Conservation (phyloP, 2,888 invertebrate genomes). For the Lasioglossum figueresi region DNA sequence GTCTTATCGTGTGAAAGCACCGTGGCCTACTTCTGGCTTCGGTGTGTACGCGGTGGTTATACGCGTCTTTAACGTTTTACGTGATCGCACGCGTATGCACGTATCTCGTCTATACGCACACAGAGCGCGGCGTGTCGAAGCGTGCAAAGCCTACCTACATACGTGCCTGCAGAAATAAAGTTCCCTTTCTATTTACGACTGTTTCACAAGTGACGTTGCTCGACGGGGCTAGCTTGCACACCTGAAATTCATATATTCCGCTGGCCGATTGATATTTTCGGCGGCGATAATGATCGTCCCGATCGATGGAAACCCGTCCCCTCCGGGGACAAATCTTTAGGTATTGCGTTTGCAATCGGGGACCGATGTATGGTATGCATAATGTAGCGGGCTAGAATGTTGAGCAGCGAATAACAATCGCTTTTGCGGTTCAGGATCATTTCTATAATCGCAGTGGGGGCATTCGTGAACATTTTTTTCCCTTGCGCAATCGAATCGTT, state of each 20-base stretch:
- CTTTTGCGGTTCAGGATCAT: neutral
- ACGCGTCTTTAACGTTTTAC: conserved; percentile 61
- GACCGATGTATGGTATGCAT: conserved; percentile 20
- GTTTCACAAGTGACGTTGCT: conserved; percentile 27
- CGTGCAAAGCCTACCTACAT: conserved; percentile 24
- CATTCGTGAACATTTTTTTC: neutral
- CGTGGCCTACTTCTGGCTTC: conserved; percentile 81
- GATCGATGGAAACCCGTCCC: neutral
- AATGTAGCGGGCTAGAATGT: conserved; percentile 7
- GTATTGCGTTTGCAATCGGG: conserved; percentile 14
- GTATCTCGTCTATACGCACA: conserved; percentile 44
- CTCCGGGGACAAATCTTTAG: neutral
- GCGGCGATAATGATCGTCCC: neutral
- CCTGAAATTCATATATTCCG: conserved; percentile 11
- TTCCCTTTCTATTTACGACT: conserved; percentile 34
- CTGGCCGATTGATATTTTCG: neutral
- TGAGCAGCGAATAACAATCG: conserved; percentile 7
- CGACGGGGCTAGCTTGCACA: neutral
- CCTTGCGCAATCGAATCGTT: neutral
- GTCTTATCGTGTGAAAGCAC: conserved; percentile 83
- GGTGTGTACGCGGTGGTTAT: conserved; percentile 59
- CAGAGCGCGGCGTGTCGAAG: conserved; percentile 31
- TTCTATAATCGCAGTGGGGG: neutral
- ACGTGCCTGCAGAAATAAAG: conserved; percentile 32
- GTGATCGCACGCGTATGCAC: conserved; percentile 52